Evolutionary conservation across 2,113 vertebrate genomes (phyloP), one percentile per base, ranked within the genome.

Genomic region (Gymnocephalus cernua): DNA sequence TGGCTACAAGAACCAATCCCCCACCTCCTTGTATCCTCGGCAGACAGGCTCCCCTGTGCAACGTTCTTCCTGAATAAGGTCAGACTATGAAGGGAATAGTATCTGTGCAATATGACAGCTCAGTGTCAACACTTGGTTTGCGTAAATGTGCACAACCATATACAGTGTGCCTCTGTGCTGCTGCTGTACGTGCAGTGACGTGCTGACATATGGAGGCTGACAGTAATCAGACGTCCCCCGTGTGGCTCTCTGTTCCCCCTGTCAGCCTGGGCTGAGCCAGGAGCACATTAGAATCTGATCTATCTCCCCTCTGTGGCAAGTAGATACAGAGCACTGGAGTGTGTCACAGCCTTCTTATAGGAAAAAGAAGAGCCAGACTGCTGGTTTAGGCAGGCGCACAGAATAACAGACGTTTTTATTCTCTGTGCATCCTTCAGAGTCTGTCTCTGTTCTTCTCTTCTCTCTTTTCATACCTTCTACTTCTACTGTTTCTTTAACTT

Each of bases 281-380:
- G 85, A 91, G 89, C 89, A 87, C 89, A 90, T 91, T 89, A 88
- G 67, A 88, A 82, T 89, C 90, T 90, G 87, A 92, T 93, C 89
- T 86, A 87, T 93, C 82, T 86, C 85, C 85, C 83, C 80, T 85
- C 84, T 25, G 74, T 86, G 83, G 90, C 77, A 77, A 88, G 85
- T 86, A 80, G 83, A 86, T 78, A 84, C 86, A 73, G 82, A 86
- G 89, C 84, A 63, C 81, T 83, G 89, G 88, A 91, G 89, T 90
- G 87, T 91, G 88, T 91, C 90, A 85, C 85, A 61, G 85, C 35
- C 79, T 84, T 78, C 86, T 88, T 77, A 84, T 70, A 85, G 85
- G 70, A 80, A 35, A 71, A 66, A 74, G 81, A 83, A 57, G 63
- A 86, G 80, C 48, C 67, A 73, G 76, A 83, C 72, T 67, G 69